These are phyloP conservation scores for Tinamus guttatus DNA, from an alignment of 2,113 vertebrate genomes.

Conservation along the genomic window DNA sequence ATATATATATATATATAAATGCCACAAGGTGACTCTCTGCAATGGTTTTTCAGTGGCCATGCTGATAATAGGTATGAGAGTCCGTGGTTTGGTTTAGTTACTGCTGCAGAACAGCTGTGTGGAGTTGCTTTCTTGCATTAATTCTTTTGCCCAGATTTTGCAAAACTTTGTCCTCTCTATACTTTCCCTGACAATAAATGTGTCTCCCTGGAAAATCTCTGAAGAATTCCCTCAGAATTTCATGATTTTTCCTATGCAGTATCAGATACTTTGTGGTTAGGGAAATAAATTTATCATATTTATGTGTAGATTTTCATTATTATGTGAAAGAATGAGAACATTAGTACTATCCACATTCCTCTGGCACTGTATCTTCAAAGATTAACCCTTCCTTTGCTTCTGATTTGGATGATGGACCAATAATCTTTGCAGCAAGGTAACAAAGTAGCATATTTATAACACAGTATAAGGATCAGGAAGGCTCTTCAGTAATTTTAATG, in stretches of 20 bases:
- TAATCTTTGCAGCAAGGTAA: background rate
- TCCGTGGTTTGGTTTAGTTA: background rate
- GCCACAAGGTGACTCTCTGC: background rate
- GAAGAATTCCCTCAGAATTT: background rate
- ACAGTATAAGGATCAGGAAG: background rate
- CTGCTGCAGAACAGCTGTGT: background rate
- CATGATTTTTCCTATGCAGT: background rate
- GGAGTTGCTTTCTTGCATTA: background rate
- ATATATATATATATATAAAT: background rate
- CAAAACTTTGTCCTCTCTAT: background rate
- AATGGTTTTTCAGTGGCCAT: background rate
- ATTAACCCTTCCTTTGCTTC: background rate
- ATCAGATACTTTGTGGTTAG: background rate
- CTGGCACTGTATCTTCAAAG: background rate
- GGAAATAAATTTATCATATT: background rate
- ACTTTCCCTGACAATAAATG: background rate
- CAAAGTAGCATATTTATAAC: background rate
- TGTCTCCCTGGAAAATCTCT: background rate
- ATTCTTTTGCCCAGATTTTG: background rate
- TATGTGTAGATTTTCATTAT: background rate
- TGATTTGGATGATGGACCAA: background rate
- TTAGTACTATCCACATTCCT: background rate
- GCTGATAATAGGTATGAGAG: fast-evolving
- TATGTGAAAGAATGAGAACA: background rate
- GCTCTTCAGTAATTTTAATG: background rate